Evolutionary conservation across 2,888 invertebrate genomes (phyloP), one percentile per base, ranked within the genome.

Genomic region (Himalopsyche tibetana): DNA sequence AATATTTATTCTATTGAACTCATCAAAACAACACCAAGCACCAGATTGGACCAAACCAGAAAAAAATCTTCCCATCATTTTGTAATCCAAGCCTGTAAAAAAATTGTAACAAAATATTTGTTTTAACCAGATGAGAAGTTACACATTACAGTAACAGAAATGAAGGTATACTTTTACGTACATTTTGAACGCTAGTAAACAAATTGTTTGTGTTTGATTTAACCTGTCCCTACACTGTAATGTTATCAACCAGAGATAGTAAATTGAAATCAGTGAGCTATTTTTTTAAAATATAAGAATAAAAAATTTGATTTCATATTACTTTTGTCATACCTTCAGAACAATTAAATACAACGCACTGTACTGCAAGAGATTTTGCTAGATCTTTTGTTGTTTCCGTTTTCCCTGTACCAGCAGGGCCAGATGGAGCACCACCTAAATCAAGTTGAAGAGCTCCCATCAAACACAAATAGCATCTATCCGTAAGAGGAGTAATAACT

Each of bases 311-410:
- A 19, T 19, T 19, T 19, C 36, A 81, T 81, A 5, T 82, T 5
- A 45, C 5, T 42, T 42, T 51, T 92, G 91, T 28, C 92, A 5
- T 63, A 92, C 96, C 97, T 90, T 97, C 97, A 0, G 97, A 97
- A 90, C 97, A 97, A 91, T 97, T 97, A 91, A 97, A 97, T 1
- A 97, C 96, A 0, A 97, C 96, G 90, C 97, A 97, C 90, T 98
- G 98, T 2, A 98, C 97, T 0, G 98, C 98, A 82, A 98, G 90
- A 0, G 98, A 98, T 92, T 98, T 97, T 8, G 98, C 98, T 89
- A 98, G 93, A 92, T 98, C 98, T 92, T 98, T 98, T 0, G 97
- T 97, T 28, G 97, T 97, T 93, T 97, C 98, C 0, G 97, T 98
- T 92, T 98, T 98, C 0, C 98, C 98, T 0, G 97, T 97, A 0